Conservation (phyloP, 2,888 invertebrate genomes). For the Aspidapion aeneum region DNA sequence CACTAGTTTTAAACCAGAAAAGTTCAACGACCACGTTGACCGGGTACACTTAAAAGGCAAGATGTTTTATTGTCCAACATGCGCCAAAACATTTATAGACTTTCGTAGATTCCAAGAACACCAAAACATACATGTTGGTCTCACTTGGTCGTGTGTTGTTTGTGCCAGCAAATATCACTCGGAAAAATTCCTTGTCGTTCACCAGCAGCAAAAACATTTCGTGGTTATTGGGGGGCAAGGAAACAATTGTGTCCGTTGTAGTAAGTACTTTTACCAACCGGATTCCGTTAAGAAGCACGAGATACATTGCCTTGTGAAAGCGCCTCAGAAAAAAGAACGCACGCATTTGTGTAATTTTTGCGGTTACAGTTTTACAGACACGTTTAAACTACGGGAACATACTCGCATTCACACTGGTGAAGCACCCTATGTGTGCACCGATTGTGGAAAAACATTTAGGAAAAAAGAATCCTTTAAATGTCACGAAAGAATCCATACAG, state of each 20-base stretch:
- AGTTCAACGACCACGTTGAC: conserved; percentile 40
- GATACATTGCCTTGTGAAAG: conserved; percentile 25
- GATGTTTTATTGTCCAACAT: conserved; percentile 52
- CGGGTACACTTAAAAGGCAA: conserved; percentile 42
- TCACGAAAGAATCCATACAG: conserved; percentile 44
- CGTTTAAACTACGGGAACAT: conserved; percentile 39
- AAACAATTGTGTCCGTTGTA: conserved; percentile 42
- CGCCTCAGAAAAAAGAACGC: conserved; percentile 53
- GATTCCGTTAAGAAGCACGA: conserved; percentile 49
- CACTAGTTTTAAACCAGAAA: conserved; percentile 34
- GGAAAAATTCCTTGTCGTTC: conserved; percentile 42
- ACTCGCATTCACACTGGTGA: conserved; percentile 51
- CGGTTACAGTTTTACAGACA: conserved; percentile 39
- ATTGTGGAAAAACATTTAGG: conserved; percentile 52
- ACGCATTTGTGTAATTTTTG: conserved; percentile 40
- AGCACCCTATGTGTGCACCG: conserved; percentile 46
- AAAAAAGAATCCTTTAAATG: conserved; percentile 40
- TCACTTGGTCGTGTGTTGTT: conserved; percentile 52
- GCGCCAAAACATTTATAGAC: conserved; percentile 55
- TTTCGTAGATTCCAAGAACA: conserved; percentile 53
- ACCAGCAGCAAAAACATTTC: conserved; percentile 40
- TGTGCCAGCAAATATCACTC: conserved; percentile 52
- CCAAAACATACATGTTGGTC: conserved; percentile 54
- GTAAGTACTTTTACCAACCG: conserved; percentile 38
- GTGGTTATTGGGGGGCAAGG: conserved; percentile 47